phyloP scores from a whole-genome alignment of 2,113 vertebrate genomes.

The Proteles cristata region DNA sequence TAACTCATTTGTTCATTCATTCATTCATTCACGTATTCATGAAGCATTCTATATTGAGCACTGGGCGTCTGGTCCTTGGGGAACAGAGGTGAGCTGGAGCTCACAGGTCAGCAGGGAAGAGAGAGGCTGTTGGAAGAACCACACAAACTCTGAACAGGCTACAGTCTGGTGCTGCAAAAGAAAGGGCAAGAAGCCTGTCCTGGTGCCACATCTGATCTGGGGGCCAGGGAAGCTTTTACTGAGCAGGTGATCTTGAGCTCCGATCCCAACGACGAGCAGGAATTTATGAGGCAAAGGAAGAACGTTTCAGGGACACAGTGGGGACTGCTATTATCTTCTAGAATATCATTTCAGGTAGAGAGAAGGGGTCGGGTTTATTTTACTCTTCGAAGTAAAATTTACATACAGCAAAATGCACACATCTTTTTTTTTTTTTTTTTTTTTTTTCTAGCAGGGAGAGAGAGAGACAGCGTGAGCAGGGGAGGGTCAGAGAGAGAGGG shows the following conservation, averaged over 20 bases:
- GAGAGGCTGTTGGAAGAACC: neutral
- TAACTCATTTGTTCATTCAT: too few relatives aligned
- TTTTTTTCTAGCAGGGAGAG: too few relatives aligned
- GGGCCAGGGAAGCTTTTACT: neutral
- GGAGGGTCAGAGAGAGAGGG: too few relatives aligned
- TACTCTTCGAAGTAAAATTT: neutral
- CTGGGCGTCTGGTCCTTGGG: neutral
- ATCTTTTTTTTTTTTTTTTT: too few relatives aligned
- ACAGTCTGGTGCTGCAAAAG: neutral
- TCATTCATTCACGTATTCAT: neutral
- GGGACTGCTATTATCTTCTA: neutral
- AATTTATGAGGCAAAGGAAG: neutral
- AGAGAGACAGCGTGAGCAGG: too few relatives aligned
- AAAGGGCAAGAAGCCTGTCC: neutral
- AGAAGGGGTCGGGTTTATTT: neutral
- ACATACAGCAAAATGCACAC: neutral
- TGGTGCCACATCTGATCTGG: fast-evolving
- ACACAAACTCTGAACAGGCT: too few relatives aligned
- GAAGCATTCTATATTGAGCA: neutral
- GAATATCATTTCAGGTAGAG: neutral
- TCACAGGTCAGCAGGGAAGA: neutral
- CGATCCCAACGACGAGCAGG: neutral
- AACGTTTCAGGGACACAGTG: neutral
- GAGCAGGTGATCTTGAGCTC: neutral
- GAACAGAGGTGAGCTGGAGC: neutral